A percentile compares a stretch with the other conserved stretches of the same genome.
Conservation (phyloP, 2,797 vertebrate genomes). For the Gadopsis bispinosus region DNA sequence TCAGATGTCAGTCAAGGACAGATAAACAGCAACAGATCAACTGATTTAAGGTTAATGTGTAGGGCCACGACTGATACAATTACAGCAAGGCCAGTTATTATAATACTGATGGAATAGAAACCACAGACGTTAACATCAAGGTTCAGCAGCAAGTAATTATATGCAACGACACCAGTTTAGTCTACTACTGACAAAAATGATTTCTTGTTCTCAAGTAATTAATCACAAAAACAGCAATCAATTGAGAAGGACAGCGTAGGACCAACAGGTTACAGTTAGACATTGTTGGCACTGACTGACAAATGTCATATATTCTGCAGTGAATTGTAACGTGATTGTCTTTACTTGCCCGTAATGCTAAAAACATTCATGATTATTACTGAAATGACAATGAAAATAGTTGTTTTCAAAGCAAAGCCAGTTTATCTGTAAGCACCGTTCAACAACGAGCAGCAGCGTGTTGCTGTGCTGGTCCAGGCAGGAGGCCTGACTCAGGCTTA, state of each 20-base stretch:
- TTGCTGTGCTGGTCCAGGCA: too few species aligned
- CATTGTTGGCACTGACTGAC: not conserved
- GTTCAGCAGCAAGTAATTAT: not conserved
- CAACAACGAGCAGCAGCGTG: too few species aligned
- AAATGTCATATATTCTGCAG: not conserved
- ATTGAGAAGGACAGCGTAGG: not conserved
- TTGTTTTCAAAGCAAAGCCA: not conserved
- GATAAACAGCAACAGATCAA: not conserved
- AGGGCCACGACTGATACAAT: not conserved
- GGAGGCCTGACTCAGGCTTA: too few species aligned
- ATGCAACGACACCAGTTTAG: not conserved
- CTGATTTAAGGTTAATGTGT: not conserved
- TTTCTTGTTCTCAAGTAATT: not conserved
- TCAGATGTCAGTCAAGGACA: not conserved
- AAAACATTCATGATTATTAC: not conserved
- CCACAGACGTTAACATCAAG: not conserved
- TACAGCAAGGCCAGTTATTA: not conserved
- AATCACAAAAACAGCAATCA: not conserved
- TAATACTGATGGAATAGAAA: not conserved
- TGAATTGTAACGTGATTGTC: not conserved
- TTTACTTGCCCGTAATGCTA: not conserved
- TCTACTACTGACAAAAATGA: not conserved
- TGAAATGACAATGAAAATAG: not conserved
- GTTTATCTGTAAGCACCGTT: not conserved
- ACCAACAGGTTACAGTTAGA: not conserved